A percentile compares a stretch with the other conserved stretches of the same genome.
phyloP scores from a whole-genome alignment of 1,140 invertebrate species.

The Drosophila bocqueti region DNA sequence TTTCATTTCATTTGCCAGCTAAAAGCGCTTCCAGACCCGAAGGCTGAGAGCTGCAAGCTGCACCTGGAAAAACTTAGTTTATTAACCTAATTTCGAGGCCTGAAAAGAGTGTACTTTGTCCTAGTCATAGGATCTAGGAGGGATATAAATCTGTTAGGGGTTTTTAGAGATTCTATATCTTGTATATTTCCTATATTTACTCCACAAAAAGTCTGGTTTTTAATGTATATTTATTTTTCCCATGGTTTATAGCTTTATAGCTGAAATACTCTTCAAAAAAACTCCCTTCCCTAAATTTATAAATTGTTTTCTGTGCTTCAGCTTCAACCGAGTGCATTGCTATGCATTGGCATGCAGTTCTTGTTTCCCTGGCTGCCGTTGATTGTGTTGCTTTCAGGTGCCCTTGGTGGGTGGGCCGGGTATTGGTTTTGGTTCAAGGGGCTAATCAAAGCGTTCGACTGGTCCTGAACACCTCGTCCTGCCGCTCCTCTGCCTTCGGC shows the following conservation, averaged over 20 bases:
- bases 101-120: background rate
- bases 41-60: slow-evolving; percentile 17
- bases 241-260: background rate
- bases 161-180: background rate
- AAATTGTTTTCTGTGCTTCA: slow-evolving; percentile 5
- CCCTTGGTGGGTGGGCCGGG: background rate
- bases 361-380: slow-evolving; percentile 8
- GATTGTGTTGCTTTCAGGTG: slow-evolving; percentile 34
- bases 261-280: background rate
- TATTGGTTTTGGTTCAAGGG: slow-evolving; percentile 4
- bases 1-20: slow-evolving; percentile 68
- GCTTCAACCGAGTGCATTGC: slow-evolving; percentile 28
- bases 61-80: slow-evolving; percentile 2
- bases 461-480: slow-evolving; percentile 21
- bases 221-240: background rate
- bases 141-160: background rate
- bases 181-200: background rate
- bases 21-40: slow-evolving; percentile 44
- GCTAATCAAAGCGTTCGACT: slow-evolving; percentile 63
- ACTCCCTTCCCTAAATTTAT: background rate
- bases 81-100: background rate
- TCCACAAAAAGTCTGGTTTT: too few species aligned
- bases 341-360: slow-evolving; percentile 51
- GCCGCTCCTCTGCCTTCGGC: background rate
- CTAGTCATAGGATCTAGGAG: background rate